Percentiles rank a stretch among this genome's conserved stretches.
Conservation (phyloP, 1,140 invertebrate species). For the Scylla paramamosain region DNA sequence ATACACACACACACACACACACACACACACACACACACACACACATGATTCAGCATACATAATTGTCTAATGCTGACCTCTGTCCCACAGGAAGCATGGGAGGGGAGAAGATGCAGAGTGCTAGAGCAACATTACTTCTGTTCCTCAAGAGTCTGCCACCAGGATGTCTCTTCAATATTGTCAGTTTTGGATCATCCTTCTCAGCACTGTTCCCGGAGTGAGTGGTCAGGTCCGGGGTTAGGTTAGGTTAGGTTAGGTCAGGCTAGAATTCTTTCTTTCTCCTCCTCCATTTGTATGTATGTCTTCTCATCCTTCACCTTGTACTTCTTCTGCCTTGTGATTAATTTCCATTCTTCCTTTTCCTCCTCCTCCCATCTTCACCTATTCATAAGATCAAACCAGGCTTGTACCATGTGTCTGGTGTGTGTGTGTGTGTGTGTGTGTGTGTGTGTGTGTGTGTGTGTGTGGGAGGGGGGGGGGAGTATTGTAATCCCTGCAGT, state of each 20-base stretch:
- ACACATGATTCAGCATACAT: no score
- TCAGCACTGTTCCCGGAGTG: constrained; percentile 7
- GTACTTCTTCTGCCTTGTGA: neutral
- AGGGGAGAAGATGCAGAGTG: constrained; percentile 42
- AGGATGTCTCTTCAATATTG: constrained; percentile 53
- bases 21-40: no score
- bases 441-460: neutral
- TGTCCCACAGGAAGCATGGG: constrained; percentile 60
- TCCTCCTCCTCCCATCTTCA: neutral
- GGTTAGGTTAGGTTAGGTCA: neutral
- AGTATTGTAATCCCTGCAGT: no score
- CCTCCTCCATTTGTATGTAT: neutral
- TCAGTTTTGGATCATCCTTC: constrained; percentile 43
- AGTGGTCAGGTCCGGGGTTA: neutral
- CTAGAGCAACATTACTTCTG: constrained; percentile 24
- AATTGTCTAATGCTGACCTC: no score
- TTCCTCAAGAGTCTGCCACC: constrained; percentile 57
- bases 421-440: neutral
- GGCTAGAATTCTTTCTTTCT: neutral
- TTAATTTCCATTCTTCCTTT: neutral
- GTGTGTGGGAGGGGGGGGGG: neutral
- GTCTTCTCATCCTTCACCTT: neutral
- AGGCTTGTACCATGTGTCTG: neutral
- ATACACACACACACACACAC: no score
- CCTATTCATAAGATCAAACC: neutral